These are phyloP conservation scores for Lordiphosa collinella DNA, from an alignment of 1,140 invertebrate species.

Conservation along the genomic window DNA sequence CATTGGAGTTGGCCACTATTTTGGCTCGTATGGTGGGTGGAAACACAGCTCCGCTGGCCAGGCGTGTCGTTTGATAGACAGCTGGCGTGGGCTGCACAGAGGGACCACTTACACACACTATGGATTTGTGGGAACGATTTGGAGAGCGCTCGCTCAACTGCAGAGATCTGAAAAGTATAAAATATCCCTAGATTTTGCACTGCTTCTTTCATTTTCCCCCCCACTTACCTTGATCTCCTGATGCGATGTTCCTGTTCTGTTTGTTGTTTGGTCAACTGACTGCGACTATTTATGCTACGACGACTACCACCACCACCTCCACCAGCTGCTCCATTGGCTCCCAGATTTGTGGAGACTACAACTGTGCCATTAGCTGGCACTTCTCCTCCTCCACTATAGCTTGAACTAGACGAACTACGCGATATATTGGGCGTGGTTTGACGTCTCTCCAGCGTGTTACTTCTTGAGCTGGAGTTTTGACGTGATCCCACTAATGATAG, in stretches of 20 bases:
- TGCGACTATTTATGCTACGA: conserved; percentile 31
- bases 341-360: not conserved
- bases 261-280: conserved; percentile 52
- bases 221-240: conserved; percentile 73
- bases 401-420: conserved; percentile 77
- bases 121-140: conserved; percentile 65
- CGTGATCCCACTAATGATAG: conserved; percentile 62
- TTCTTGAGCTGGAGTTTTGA: conserved; percentile 70
- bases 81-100: not conserved
- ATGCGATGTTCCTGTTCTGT: conserved; percentile 71
- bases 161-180: conserved; percentile 70
- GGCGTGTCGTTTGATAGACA: conserved; percentile 33
- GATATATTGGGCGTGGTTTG: conserved; percentile 65
- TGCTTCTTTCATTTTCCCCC: no score
- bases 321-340: not conserved
- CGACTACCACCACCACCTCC: conserved; percentile 28
- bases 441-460: conserved; percentile 68
- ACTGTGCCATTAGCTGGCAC: conserved; percentile 31
- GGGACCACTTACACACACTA: conserved; percentile 48
- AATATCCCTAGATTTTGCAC: no score
- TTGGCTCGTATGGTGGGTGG: conserved; percentile 47
- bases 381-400: conserved; percentile 71
- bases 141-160: conserved; percentile 77
- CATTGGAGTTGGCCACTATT: conserved; percentile 16
- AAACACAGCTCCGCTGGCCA: conserved; percentile 29